Evolutionary conservation across 2,888 invertebrate genomes (phyloP).

Genomic region (Tipula helvola): DNA sequence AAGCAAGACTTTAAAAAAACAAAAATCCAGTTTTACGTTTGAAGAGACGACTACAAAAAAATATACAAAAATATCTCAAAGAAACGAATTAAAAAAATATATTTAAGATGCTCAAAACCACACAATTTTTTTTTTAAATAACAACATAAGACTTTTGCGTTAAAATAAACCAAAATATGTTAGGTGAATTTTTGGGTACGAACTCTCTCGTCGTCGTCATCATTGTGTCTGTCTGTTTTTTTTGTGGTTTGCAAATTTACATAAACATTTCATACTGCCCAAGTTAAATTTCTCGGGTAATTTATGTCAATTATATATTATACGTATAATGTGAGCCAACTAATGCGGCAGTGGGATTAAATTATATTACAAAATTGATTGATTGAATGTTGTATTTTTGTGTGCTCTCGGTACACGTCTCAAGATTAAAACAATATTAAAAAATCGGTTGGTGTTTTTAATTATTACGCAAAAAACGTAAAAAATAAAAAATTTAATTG

Average conservation of each 20-base stretch:
- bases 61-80: background rate
- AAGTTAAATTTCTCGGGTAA: background rate
- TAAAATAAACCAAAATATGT: background rate
- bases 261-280: background rate
- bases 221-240: background rate
- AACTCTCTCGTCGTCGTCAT: background rate
- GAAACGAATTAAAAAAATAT: background rate
- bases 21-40: background rate
- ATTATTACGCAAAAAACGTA: background rate
- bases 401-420: background rate
- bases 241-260: background rate
- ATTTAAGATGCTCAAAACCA: background rate
- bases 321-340: background rate
- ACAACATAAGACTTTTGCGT: background rate
- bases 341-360: background rate
- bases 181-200: background rate
- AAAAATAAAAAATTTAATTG: background rate
- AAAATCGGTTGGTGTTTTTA: background rate
- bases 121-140: background rate
- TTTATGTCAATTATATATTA: background rate
- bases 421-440: background rate
- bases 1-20: background rate
- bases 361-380: background rate
- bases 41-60: background rate
- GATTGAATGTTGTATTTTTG: background rate